Base-by-base conservation (phyloP, 2,888 invertebrate genomes). In the Sinodicranocentrus sp. region DNA sequence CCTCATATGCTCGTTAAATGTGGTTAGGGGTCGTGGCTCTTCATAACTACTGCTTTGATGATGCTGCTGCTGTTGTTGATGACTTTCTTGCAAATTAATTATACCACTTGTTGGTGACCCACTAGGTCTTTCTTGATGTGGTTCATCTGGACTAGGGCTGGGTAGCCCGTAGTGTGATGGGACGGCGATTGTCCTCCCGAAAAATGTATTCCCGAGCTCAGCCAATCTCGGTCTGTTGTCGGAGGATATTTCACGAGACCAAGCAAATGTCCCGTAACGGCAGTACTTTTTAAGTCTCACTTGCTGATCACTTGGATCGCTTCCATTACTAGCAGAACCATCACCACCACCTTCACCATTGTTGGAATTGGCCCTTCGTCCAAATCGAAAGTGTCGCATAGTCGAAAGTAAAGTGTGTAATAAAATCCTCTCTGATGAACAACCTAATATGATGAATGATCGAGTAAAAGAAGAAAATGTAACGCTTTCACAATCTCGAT, bases 181-280 rank as follows among this genome's bases (percentile, higher is more conserved):
- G 1, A 75, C 61, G 3, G 61, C 63, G 6, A 82, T 73, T n/a
- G 70, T 68, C 43, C 75, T 68, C n/a, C 76, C 82, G 48, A 82
- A 82, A 63, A 82, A 82, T 10, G 82, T 82, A 19, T 82, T 82
- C n/a, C 75, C 82, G 5, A 82, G 23, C 23, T 82, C 82, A 25
- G 63, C 82, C 43, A 82, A 26, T 26, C 61, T 68, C 21, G 82
- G 82, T 23, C 82, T 44, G 65, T 57, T 72, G 28, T 82, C 82
- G 2, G 76, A 59, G 25, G 26, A 21, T 1, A 82, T 15, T 48
- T 85, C 85, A 13, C 85, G 67, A 39, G 72, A 78, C 85, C 85
- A 85, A 25, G 79, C 85, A 61, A 85, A 85, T 71, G 85, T 85
- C 52, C 82, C 85, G 82, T 82, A 85, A 52, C 78, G 85, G 57